Conservation (phyloP, 2,797 vertebrate species). For the Lagorchestes hirsutus region DNA sequence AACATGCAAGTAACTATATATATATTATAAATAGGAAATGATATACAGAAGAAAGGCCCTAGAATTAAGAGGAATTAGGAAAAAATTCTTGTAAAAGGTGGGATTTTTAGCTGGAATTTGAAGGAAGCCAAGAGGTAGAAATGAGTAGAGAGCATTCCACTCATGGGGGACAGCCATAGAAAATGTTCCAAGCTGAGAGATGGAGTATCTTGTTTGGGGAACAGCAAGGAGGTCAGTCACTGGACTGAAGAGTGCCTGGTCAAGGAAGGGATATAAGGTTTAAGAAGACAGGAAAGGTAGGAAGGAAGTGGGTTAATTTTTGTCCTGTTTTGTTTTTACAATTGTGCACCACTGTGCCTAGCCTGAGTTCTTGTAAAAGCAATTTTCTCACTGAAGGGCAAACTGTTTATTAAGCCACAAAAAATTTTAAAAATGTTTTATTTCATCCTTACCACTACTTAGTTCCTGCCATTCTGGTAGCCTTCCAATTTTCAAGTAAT, state of each 20-base stretch:
- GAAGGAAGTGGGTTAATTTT: neutral
- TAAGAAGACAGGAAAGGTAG: neutral
- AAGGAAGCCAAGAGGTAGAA: neutral
- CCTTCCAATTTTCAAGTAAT: neutral
- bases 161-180: neutral
- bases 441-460: neutral
- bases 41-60: neutral
- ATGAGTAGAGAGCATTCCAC: neutral
- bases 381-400: slow-evolving; percentile 14
- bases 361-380: neutral
- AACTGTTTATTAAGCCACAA: neutral
- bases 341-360: neutral
- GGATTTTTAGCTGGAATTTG: neutral
- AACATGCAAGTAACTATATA: neutral
- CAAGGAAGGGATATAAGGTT: neutral
- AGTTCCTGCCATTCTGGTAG: slow-evolving; percentile 21
- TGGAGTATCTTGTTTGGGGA: neutral
- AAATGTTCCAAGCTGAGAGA: neutral
- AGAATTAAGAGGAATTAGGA: neutral
- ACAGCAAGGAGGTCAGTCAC: neutral
- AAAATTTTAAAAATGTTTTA: neutral
- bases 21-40: neutral
- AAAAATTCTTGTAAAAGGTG: neutral
- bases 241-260: neutral
- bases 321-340: neutral